A percentile compares a stretch with the other conserved stretches of the same genome.
phyloP scores from a whole-genome alignment of 1,140 invertebrate genomes.

The Frieseomelitta varia region DNA sequence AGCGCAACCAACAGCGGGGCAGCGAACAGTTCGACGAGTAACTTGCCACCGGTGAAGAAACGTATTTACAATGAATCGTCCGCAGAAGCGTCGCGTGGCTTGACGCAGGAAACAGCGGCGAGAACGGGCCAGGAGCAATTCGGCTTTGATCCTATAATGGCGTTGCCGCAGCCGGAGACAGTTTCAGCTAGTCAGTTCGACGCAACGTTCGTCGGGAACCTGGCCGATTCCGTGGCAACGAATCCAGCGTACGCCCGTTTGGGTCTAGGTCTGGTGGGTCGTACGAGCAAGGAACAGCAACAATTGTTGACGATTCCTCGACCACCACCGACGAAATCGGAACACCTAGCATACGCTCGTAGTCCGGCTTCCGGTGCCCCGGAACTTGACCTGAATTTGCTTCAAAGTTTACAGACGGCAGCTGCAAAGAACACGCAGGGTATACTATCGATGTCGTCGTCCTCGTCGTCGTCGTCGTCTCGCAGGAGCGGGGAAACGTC shows the following conservation, averaged over 20 bases:
- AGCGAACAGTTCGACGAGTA: constrained; percentile 43
- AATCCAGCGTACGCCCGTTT: constrained; percentile 76
- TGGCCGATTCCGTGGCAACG: constrained; percentile 71
- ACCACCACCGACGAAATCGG: constrained; percentile 70
- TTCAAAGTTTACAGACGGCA: constrained; percentile 75
- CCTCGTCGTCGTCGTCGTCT: constrained; percentile 58
- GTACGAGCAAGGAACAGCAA: constrained; percentile 74
- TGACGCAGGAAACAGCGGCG: constrained; percentile 61
- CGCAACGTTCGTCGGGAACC: constrained; percentile 68
- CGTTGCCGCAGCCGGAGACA: constrained; percentile 69
- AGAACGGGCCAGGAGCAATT: constrained; percentile 72
- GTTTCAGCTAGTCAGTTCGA: constrained; percentile 73
- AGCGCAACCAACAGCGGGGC: constrained; percentile 31
- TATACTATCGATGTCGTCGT: constrained; percentile 66
- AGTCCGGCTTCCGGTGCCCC: constrained; percentile 55
- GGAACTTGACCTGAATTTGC: constrained; percentile 77
- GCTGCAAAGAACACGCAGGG: constrained; percentile 69
- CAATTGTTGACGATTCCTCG: constrained; percentile 75
- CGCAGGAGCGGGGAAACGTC: constrained; percentile 59
- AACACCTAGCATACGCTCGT: constrained; percentile 73
- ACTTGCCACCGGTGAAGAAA: constrained; percentile 77
- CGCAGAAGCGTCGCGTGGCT: constrained; percentile 52
- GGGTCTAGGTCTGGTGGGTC: constrained; percentile 74
- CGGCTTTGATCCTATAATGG: constrained; percentile 76
- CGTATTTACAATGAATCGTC: constrained; percentile 75